Conservation (phyloP, 2,113 vertebrate species). For the Rana temporaria region DNA sequence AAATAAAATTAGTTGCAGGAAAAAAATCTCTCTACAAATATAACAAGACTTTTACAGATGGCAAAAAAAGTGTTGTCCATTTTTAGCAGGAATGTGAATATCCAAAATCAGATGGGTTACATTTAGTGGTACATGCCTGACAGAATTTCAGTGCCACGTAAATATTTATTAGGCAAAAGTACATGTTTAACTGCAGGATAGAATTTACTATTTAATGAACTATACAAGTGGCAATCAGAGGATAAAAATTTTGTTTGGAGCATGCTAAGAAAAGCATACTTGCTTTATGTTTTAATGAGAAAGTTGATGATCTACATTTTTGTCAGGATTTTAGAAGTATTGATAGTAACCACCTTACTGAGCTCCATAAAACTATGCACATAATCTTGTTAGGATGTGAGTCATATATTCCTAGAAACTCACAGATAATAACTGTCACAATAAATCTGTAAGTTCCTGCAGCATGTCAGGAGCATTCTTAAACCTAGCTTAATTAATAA, state of each 20-base stretch:
- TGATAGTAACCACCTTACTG: constrained; percentile 31
- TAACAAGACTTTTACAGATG: not conserved
- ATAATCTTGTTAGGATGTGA: constrained; percentile 49
- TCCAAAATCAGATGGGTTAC: not conserved
- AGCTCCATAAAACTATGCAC: constrained; percentile 50
- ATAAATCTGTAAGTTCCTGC: constrained; percentile 47
- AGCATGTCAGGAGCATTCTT: constrained; percentile 37
- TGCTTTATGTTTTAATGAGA: constrained; percentile 29
- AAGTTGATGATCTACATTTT: constrained; percentile 18
- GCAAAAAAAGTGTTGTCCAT: not conserved
- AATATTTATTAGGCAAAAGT: constrained; percentile 32
- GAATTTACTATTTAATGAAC: constrained; percentile 12
- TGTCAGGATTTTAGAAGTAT: constrained; percentile 16
- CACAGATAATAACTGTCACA: not conserved
- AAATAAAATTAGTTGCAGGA: not conserved
- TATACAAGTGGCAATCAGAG: constrained; percentile 27
- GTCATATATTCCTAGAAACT: constrained; percentile 48
- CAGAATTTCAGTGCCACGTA: not conserved
- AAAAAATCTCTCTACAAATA: not conserved
- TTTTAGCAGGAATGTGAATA: not conserved
- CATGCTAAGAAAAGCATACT: constrained; percentile 25
- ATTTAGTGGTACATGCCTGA: constrained; percentile 1
- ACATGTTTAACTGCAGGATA: constrained; percentile 16
- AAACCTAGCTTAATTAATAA: constrained; percentile 45
- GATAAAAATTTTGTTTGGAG: not conserved